These are phyloP conservation scores for Percina caprodes DNA, from an alignment of 2,113 vertebrate genomes.

Conservation along the genomic window DNA sequence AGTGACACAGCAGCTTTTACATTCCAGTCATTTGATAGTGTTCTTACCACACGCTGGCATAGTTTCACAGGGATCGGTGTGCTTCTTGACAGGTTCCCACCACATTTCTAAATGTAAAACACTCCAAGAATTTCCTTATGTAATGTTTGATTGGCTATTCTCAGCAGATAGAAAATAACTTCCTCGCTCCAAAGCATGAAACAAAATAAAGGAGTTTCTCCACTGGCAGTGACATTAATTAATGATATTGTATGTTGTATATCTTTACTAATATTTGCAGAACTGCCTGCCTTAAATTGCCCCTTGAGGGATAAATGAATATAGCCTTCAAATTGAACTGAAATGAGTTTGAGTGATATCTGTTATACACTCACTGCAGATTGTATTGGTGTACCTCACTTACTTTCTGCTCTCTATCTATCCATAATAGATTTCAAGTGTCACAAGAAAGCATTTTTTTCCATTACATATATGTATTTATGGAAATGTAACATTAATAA, in stretches of 20 bases:
- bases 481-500: not conserved
- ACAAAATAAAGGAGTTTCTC: not conserved
- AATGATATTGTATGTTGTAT: not conserved
- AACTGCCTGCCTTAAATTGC: not conserved
- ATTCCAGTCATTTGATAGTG: not conserved
- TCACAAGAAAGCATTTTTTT: not conserved
- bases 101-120: not conserved
- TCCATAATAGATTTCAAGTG: not conserved
- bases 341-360: not conserved
- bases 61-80: not conserved
- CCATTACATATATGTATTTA: not conserved
- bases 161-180: not conserved
- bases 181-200: not conserved
- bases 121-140: not conserved
- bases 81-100: not conserved
- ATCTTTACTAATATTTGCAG: not conserved
- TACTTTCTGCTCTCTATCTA: not conserved
- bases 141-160: not conserved
- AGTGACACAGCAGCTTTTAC: not conserved
- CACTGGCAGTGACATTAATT: not conserved
- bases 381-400: not conserved
- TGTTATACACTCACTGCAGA: not conserved
- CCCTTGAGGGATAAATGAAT: not conserved
- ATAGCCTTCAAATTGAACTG: not conserved
- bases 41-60: constrained; percentile 2